Conservation (phyloP, 2,113 vertebrate species). For the Stercorarius parasiticus region DNA sequence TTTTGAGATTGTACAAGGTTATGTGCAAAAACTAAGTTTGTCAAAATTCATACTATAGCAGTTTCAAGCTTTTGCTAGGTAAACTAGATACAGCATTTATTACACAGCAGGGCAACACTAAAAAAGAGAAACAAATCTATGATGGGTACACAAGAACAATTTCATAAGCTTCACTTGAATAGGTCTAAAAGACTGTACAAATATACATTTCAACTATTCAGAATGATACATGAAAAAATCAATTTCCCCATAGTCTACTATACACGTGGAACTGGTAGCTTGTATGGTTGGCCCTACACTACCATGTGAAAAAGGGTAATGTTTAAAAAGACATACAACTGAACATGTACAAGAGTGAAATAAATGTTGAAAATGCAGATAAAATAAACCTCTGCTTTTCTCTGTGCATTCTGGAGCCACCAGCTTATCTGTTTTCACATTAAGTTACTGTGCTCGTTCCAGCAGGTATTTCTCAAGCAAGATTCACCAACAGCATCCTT, state of each 20-base stretch:
- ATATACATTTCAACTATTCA: constrained; percentile 95
- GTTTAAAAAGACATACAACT: constrained; percentile 71
- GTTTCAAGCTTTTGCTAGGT: constrained; percentile 89
- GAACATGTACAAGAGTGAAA: constrained; percentile 71
- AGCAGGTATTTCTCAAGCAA: constrained; percentile 47
- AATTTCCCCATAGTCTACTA: constrained; percentile 78
- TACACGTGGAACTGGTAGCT: constrained; percentile 79
- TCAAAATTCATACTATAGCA: constrained; percentile 89
- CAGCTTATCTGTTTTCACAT: constrained; percentile 69
- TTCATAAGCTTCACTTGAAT: constrained; percentile 88
- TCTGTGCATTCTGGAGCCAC: constrained; percentile 68
- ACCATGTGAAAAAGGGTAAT: constrained; percentile 72
- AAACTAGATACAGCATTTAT: constrained; percentile 92
- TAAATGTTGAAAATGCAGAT: constrained; percentile 67
- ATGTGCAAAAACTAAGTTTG: constrained; percentile 92
- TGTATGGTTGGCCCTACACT: constrained; percentile 73
- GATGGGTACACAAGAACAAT: constrained; percentile 87
- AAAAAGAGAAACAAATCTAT: constrained; percentile 85
- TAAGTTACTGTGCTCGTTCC: constrained; percentile 69
- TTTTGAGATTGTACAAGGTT: constrained; percentile 87
- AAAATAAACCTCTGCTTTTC: constrained; percentile 72
- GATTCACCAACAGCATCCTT: constrained; percentile 23
- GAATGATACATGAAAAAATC: constrained; percentile 87
- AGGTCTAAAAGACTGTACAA: constrained; percentile 99
- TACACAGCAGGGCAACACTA: constrained; percentile 95